A percentile compares a stretch with the other conserved stretches of the same genome.
Evolutionary conservation across 2,797 vertebrate genomes (phyloP).

Genomic region (Discoglossus pictus): DNA sequence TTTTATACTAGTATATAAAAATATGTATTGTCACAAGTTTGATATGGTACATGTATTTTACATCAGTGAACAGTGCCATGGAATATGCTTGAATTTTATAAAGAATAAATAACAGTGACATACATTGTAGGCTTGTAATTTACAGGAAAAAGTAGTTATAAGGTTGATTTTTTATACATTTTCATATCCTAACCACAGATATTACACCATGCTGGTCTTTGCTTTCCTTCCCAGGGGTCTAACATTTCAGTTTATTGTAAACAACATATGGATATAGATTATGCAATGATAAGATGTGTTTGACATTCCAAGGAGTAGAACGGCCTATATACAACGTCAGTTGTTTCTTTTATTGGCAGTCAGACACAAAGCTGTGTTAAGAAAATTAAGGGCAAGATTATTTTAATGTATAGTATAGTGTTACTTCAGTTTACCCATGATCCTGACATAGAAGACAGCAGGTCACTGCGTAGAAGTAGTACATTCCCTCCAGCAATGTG

Average conservation of each 20-base stretch:
- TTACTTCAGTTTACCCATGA: background rate
- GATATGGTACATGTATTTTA: no score
- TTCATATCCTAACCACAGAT: conserved; percentile 42
- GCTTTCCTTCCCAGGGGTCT: conserved; percentile 52
- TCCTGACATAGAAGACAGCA: background rate
- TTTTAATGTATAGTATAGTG: background rate
- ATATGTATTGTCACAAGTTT: background rate
- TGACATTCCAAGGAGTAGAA: conserved; percentile 41
- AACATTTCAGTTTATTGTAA: conserved; percentile 54
- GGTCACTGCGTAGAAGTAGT: background rate
- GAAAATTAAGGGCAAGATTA: background rate
- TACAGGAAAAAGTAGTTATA: conserved; percentile 14
- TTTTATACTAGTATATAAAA: no score
- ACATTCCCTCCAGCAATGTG: background rate
- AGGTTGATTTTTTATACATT: conserved; percentile 26
- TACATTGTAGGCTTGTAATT: no score
- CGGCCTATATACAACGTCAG: conserved; percentile 37
- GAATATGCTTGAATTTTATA: no score
- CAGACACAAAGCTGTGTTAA: conserved; percentile 10
- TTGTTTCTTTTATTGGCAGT: conserved; percentile 34
- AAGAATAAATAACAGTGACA: no score
- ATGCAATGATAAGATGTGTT: conserved; percentile 41
- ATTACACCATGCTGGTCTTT: background rate
- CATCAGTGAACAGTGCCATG: no score
- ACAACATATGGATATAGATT: conserved; percentile 50